Base-by-base conservation (phyloP, 2,888 invertebrate genomes). In the Isoperla grammatica region DNA sequence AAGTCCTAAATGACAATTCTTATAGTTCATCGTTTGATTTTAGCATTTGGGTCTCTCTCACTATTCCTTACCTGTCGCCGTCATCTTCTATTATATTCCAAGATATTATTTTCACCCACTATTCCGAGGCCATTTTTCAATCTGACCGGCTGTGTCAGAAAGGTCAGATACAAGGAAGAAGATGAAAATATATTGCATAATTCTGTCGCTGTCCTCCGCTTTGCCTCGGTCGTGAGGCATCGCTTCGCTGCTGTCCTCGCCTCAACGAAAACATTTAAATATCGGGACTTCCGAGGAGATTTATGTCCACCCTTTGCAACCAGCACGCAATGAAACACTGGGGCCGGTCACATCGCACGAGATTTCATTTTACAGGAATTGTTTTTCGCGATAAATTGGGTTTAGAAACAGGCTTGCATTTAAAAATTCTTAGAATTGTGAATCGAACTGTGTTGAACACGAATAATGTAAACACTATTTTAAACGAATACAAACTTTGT, bases 121-220 rank as follows among this genome's bases (percentile, higher is more conserved):
- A 29, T 8, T 29, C 29, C 29, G 29, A 29, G 29, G 4, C 29
- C 8, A 29, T 50, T 50, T 35, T 50, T 9, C 15, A 22, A 50
- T 50, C 35, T 15, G 35, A 5, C 49, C 13, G 12, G 49, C 49
- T 50, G 29, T 50, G 35, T 15, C 49, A 35, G 3, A 35, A 50
- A 35, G 49, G 49, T 35, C 49, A 40, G 57, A 23, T 48, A 39
- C 19, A 35, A 20, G 22, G 50, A 50, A 50, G 40, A 58, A 40
- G 40, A 42, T 59, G 53, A 43, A 43, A 59, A 59, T 53, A 59
- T 59, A 59, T 59, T 59, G 58, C 58, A 43, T 59, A 50, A 59
- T 59, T 59, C 42, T 40, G 53, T 50, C 15, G 9, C 23, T 35
- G 35, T 42, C 46, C 46, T 13, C 46, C 17, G 45, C 45, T 12